Percentiles rank a stretch among this genome's conserved stretches.
phyloP scores from a whole-genome alignment of 2,113 vertebrate species.

The Paralichthys olivaceus region DNA sequence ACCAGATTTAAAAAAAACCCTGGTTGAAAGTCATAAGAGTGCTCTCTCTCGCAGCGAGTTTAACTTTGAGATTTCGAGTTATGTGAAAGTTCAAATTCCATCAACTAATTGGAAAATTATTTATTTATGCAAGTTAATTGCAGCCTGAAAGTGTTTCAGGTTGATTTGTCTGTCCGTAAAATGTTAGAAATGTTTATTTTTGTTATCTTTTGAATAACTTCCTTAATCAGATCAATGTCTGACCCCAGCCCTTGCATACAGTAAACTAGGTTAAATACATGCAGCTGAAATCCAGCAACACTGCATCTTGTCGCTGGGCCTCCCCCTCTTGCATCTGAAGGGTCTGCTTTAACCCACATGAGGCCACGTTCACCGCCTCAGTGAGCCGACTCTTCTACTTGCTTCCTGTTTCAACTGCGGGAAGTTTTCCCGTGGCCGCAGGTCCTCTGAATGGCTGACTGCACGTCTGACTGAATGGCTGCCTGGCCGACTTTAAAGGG shows the following conservation, averaged over 20 bases:
- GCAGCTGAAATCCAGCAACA: conserved; percentile 19
- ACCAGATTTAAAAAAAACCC: no score
- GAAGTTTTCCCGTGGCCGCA: conserved; percentile 55
- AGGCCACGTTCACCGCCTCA: conserved; percentile 38
- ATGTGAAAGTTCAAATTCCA: no score
- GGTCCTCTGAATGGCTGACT: conserved; percentile 49
- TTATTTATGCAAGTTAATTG: no score
- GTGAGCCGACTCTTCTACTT: conserved; percentile 25
- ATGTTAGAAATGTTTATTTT: no score
- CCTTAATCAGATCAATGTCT: conserved; percentile 5
- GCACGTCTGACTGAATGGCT: conserved; percentile 60
- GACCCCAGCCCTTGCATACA: conserved; percentile 4
- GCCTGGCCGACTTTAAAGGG: conserved; percentile 63
- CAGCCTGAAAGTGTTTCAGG: no score
- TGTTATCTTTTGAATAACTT: background rate
- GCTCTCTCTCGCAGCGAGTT: no score
- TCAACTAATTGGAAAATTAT: no score
- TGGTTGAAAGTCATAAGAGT: no score
- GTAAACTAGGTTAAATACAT: background rate
- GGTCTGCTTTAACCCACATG: conserved; percentile 43
- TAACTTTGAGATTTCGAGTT: no score
- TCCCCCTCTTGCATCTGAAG: conserved; percentile 26
- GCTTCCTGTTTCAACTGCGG: conserved; percentile 65
- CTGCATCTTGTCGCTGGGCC: background rate
- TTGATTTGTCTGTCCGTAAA: no score